Percentiles rank a stretch among this genome's conserved stretches.
Evolutionary conservation across 2,888 invertebrate genomes (phyloP).

Genomic region (Lasioglossum oenotherae): DNA sequence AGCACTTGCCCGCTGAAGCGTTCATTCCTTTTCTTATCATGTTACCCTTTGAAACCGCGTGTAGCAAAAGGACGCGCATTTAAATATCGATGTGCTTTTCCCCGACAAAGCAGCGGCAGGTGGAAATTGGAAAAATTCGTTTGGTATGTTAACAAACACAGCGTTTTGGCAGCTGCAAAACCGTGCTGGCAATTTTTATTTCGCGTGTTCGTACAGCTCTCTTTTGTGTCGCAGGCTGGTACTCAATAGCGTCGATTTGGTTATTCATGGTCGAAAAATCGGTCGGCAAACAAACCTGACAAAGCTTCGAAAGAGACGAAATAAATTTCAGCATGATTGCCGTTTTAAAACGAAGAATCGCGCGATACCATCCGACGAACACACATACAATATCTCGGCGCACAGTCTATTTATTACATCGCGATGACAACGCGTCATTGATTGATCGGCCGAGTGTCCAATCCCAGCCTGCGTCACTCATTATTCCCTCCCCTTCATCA

Average conservation of each 20-base stretch:
- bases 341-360: background rate
- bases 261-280: conserved; percentile 10
- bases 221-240: background rate
- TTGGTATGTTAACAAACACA: background rate
- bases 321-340: conserved; percentile 7
- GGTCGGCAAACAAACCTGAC: conserved; percentile 1
- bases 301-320: background rate
- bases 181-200: conserved; percentile 1
- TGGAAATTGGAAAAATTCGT: conserved; percentile 1
- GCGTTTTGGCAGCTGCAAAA: background rate
- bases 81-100: background rate
- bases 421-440: conserved; percentile 9
- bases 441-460: background rate
- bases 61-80: background rate
- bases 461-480: background rate
- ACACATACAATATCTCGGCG: background rate
- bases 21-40: too few relatives aligned
- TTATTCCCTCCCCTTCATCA: background rate
- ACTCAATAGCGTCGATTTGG: background rate
- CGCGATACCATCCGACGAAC: background rate
- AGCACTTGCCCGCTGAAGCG: too few relatives aligned
- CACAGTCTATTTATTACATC: conserved; percentile 9
- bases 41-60: background rate
- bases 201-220: background rate
- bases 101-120: background rate